A percentile compares a stretch with the other conserved stretches of the same genome.
These are phyloP conservation scores for Maccullochella peelii DNA, from an alignment of 2,113 vertebrate species.

Conservation along the genomic window DNA sequence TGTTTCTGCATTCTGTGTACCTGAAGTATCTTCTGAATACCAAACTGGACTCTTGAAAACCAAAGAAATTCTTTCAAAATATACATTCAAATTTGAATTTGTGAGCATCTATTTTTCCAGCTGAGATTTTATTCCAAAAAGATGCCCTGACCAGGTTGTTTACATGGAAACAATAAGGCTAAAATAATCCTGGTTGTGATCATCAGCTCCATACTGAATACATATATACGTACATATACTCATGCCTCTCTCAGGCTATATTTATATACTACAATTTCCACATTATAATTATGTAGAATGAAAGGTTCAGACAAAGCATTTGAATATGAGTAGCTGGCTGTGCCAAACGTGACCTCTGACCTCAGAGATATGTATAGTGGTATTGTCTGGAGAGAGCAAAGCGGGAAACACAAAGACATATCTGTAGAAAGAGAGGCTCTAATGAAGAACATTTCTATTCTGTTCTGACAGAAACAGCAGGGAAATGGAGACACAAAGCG, in stretches of 20 bases:
- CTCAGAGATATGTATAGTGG: constrained; percentile 33
- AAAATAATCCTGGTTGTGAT: not conserved
- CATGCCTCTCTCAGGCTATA: not conserved
- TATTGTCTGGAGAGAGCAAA: constrained; percentile 46
- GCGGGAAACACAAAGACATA: constrained; percentile 35
- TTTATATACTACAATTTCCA: constrained; percentile 11
- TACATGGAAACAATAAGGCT: constrained; percentile 28
- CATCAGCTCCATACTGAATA: not conserved
- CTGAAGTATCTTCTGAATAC: not conserved
- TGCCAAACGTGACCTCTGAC: constrained; percentile 51
- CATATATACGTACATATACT: not conserved
- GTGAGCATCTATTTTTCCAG: not conserved
- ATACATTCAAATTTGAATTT: not conserved
- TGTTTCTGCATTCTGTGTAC: not conserved
- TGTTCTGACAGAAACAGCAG: constrained; percentile 63
- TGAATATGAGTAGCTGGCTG: constrained; percentile 18
- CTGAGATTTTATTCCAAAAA: not conserved
- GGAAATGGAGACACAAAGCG: constrained; percentile 66
- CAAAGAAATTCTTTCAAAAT: not conserved
- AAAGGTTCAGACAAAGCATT: constrained; percentile 23
- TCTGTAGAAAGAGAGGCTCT: constrained; percentile 51
- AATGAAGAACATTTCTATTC: constrained; percentile 71
- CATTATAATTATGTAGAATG: not conserved
- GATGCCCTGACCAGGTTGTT: not conserved
- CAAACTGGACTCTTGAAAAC: not conserved